These are phyloP conservation scores for Brienomyrus brachyistius DNA, from an alignment of 2,113 vertebrate species.

Conservation along the genomic window DNA sequence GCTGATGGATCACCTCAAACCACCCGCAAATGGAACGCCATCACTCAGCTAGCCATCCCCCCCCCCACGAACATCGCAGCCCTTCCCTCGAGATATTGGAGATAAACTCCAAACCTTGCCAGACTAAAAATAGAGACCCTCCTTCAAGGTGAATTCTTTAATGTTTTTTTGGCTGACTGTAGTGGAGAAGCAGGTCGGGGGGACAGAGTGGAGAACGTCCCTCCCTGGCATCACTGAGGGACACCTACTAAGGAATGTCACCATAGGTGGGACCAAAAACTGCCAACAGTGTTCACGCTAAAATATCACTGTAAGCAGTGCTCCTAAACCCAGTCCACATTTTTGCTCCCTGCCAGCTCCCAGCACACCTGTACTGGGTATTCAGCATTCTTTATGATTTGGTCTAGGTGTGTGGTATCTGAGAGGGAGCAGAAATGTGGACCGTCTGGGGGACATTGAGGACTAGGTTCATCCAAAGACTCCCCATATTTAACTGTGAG, in stretches of 20 bases:
- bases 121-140: background rate
- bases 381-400: background rate
- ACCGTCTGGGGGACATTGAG: background rate
- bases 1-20: slow-evolving; percentile 18
- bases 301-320: background rate
- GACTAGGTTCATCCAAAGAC: background rate
- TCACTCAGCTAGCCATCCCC: slow-evolving; percentile 13
- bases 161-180: background rate
- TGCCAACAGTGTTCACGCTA: background rate
- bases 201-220: background rate
- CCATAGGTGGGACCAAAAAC: background rate
- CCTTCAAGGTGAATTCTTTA: background rate
- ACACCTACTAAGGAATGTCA: background rate
- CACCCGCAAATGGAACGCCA: slow-evolving; percentile 1
- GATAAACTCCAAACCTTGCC: background rate
- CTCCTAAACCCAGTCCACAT: background rate
- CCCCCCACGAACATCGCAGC: background rate
- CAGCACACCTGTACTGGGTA: background rate
- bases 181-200: background rate
- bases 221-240: background rate
- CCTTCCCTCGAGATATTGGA: background rate
- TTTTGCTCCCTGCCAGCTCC: background rate
- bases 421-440: background rate
- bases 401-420: background rate
- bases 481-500: background rate